Evolutionary conservation across 2,113 vertebrate species (phyloP), one percentile per base, ranked within the genome.

Genomic region (Scytalopus superciliaris): DNA sequence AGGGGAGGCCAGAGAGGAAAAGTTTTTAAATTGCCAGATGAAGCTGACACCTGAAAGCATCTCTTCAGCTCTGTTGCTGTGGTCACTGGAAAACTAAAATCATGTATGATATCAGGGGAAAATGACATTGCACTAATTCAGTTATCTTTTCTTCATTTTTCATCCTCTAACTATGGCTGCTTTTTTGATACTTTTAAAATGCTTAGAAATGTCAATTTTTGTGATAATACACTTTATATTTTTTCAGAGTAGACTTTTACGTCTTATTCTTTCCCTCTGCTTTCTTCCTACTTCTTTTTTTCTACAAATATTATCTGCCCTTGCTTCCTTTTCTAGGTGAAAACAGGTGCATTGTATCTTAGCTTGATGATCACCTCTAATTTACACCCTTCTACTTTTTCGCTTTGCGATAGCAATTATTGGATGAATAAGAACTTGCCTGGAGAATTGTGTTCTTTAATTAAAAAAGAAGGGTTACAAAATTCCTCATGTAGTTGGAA

Each of bases 71-170:
- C 31, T 31, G 8, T 73, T 87, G 39, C 82, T 87, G 50, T 44
- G 49, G 73, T 78, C 79, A 66, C 52, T 60, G 59, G 68, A 91
- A 90, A 92, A 84, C 75, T 73, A 78, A 95, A 97, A n/a, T 79
- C 10, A 70, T 84, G 59, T 77, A 42, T 49, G 68, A 85, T 88
- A 91, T 62, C 90, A 90, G 60, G 42, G 42, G 94, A 69, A 95
- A 97, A 90, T 72, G 94, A 88, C 66, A 79, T 7, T 87, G 64
- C n/a, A 66, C 87, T 89, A 69, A 87, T 81, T 87, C 52, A 82
- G 45, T 82, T 57, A 77, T 50, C 37, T 69, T 84, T 88, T 60
- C 93, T 73, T 30, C 31, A 84, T 85, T 70, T 87, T 60, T 72
- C 30, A 44, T 68, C 33, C 49, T 68, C 66, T 75, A 45, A 19